A percentile compares a stretch with the other conserved stretches of the same genome.
Conservation (phyloP, 2,888 invertebrate species). For the Invenusta paracnida region DNA sequence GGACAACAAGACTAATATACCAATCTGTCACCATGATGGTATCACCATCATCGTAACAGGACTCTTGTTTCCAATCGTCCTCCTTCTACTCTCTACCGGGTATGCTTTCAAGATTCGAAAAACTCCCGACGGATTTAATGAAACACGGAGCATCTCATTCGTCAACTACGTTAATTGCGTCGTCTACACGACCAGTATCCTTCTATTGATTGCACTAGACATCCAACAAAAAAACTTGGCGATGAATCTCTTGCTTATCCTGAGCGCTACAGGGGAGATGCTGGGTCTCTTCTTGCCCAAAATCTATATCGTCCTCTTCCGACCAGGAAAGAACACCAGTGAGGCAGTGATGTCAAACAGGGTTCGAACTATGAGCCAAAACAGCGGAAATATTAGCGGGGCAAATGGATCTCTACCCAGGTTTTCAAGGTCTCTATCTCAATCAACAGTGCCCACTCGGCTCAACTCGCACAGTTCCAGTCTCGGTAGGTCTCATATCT, state of each 20-base stretch:
- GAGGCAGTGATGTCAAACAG: slow-evolving; percentile 63
- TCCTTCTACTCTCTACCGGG: slow-evolving; percentile 50
- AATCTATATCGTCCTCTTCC: slow-evolving; percentile 64
- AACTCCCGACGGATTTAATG: slow-evolving; percentile 54
- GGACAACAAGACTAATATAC: background rate
- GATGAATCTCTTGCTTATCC: slow-evolving; percentile 48
- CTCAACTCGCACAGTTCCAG: too few relatives aligned
- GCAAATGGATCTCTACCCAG: too few relatives aligned
- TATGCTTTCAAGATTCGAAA: slow-evolving; percentile 53
- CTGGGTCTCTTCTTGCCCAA: slow-evolving; percentile 51
- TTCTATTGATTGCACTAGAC: background rate
- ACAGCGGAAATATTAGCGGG: too few relatives aligned
- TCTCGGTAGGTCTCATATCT: too few relatives aligned
- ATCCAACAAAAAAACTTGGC: background rate
- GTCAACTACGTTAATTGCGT: slow-evolving; percentile 44
- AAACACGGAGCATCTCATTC: slow-evolving; percentile 53
- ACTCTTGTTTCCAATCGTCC: slow-evolving; percentile 45
- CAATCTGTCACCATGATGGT: background rate
- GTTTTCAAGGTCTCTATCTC: too few relatives aligned
- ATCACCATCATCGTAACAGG: slow-evolving; percentile 2
- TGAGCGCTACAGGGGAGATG: slow-evolving; percentile 50
- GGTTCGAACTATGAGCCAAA: background rate
- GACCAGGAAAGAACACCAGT: slow-evolving; percentile 66
- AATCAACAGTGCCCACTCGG: too few relatives aligned
- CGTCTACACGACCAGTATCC: slow-evolving; percentile 8